These are phyloP conservation scores for Parthenolecanium corni DNA, from an alignment of 2,888 invertebrate genomes.

Conservation along the genomic window DNA sequence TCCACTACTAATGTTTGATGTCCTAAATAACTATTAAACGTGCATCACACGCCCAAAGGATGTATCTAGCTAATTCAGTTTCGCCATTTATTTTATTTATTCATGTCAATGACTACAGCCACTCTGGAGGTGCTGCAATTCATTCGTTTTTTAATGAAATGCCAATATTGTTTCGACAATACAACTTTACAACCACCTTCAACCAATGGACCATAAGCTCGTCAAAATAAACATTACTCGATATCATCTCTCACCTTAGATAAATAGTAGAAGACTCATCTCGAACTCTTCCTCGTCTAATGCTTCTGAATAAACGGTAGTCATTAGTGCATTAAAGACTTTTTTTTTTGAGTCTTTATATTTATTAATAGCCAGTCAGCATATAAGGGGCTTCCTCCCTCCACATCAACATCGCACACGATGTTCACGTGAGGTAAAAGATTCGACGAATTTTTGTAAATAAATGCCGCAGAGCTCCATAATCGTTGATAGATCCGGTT, in stretches of 20 bases:
- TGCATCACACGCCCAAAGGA: too few relatives aligned
- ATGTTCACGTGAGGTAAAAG: not conserved
- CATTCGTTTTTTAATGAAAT: too few relatives aligned
- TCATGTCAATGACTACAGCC: too few relatives aligned
- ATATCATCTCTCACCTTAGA: not conserved
- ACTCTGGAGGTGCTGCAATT: too few relatives aligned
- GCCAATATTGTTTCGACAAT: too few relatives aligned
- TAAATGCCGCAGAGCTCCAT: not conserved
- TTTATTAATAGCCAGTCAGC: not conserved
- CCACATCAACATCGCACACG: constrained; percentile 11
- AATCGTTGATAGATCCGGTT: constrained; percentile 13
- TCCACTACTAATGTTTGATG: too few relatives aligned
- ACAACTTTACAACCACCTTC: too few relatives aligned
- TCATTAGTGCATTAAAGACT: constrained; percentile 3
- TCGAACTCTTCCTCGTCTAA: constrained; percentile 1
- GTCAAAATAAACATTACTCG: not conserved
- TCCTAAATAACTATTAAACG: too few relatives aligned
- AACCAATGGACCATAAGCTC: not conserved
- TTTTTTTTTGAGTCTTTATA: constrained; percentile 8
- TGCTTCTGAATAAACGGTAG: constrained; percentile 18
- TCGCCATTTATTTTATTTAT: too few relatives aligned
- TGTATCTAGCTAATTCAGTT: too few relatives aligned
- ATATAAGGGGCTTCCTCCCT: constrained; percentile 1
- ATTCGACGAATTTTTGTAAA: not conserved
- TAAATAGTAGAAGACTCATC: not conserved